Evolutionary conservation across 2,113 vertebrate species (phyloP), one percentile per base, ranked within the genome.

Genomic region (Bubo blakistoni): DNA sequence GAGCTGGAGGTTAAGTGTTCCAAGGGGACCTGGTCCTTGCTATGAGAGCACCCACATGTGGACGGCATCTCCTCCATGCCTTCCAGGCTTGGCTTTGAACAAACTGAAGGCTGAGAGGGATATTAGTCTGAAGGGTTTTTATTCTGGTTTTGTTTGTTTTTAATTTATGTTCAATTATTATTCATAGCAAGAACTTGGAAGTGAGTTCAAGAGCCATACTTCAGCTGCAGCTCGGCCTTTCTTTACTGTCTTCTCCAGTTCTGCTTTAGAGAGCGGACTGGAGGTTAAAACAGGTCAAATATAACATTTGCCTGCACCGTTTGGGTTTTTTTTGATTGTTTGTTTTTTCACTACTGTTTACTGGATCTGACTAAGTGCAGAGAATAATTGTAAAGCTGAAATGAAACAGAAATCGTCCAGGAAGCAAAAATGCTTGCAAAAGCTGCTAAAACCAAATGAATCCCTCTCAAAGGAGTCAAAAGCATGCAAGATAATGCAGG

Each of bases 371-470:
- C 40, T 24, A 72, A 96, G 24, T 3, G 2, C 58, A 66, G 55
- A 52, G 59, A 81, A 62, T 78, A 74, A 81, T 30, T 89, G 29
- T 67, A 72, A 91, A 83, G 65, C 29, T 81, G 73, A 91, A 94
- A 78, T 47, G 44, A 80, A 95, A 84, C 2, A 0, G 73, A 94
- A 96, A 90, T 85, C 24, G 62, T 77, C 32, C 4, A 11, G 79
- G 78, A 96, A 67, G 78, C 13, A 90, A 93, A 93, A 95, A 82
- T 42, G 46, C 57, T 86, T 77, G 65, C 59, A 92, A 88, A 94
- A 93, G 61, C 83, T 91, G 49, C 94, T 96, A 92, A 95, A 97
- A 81, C 87, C 66, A 94, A 90, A 96, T 76, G 84, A 97, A 92
- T 69, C 71, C 51, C 69, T 70, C 89, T 97, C 87, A 97, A 97